Base-by-base conservation (phyloP, 2,888 invertebrate species). In the Rotaria macrura region DNA sequence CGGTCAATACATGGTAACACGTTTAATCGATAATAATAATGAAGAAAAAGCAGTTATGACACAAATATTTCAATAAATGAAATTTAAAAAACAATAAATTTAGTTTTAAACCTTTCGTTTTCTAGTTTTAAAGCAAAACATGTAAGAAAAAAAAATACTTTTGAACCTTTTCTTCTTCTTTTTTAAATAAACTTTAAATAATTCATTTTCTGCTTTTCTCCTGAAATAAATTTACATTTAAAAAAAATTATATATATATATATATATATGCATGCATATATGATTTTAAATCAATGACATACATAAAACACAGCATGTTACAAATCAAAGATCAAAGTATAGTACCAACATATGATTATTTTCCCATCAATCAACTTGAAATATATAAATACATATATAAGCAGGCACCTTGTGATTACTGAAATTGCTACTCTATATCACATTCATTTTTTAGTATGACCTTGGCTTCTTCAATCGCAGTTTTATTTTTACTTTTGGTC, bases 11-110 rank as follows among this genome's bases (percentile, higher is more conserved):
- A 85, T 85, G 85, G 52, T 84, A n/a, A 85, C 85, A 14, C 34
- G 85, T 54, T 47, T 85, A 34, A 84, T 85, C 38, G 84, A 79
- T 55, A 52, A 85, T 29, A 72, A 55, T 49, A 72, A 84, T 34
- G 85, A 85, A 85, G 85, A 85, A 79, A 84, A 84, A 84, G 85
- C 85, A 25, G 38, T 85, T 65, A 34, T 65, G 7, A 65, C 65
- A 38, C 65, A 65, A 65, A 29, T 65, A 38, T 65, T 65, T 65
- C 65, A 65, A 34, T 65, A 65, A 29, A 65, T 34, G 17, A 14
- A 49, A 49, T 17, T 47, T 12, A 9, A 65, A 2, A 34, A 14
- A 34, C 3, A 34, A 29, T 17, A 1, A 17, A 17, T 5, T 34
- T 6, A 4, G 38, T 38, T 65, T 34, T 4, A 29, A 65, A 65